Evolutionary conservation across 2,888 invertebrate species (phyloP).

Genomic region (Capitulum mitella): DNA sequence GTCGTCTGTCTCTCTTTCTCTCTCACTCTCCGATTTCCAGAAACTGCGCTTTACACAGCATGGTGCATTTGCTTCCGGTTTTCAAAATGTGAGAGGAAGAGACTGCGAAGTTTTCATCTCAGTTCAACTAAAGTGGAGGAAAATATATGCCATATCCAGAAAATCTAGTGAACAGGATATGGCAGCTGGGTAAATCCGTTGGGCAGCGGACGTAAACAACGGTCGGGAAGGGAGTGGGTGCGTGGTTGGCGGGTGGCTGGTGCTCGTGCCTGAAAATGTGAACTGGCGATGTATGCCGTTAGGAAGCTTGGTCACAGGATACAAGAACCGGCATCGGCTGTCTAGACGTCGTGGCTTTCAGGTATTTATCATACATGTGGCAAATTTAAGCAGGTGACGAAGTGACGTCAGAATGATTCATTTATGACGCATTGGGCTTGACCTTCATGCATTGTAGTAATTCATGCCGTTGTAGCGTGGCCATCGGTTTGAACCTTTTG

Average conservation of each 20-base stretch:
- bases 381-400: neutral
- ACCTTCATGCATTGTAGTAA: neutral
- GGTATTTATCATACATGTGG: neutral
- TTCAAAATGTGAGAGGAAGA: too few species aligned
- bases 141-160: neutral
- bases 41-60: too few species aligned
- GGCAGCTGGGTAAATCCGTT: neutral
- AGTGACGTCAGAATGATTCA: conserved; percentile 9
- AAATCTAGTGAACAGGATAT: neutral
- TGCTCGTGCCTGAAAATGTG: neutral
- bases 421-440: neutral
- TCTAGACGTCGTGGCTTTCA: neutral
- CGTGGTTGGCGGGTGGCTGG: neutral
- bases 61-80: too few species aligned
- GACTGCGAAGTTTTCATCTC: too few species aligned
- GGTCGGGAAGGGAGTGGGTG: neutral
- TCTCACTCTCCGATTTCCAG: too few species aligned
- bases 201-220: conserved; percentile 15
- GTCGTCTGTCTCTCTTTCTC: too few species aligned
- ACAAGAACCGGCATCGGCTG: too few species aligned
- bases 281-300: neutral
- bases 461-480: too few species aligned
- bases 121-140: too few species aligned
- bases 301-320: neutral
- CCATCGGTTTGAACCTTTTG: too few species aligned